These are phyloP conservation scores for Macheiramphus alcinus DNA, from an alignment of 2,113 vertebrate genomes.

Conservation along the genomic window DNA sequence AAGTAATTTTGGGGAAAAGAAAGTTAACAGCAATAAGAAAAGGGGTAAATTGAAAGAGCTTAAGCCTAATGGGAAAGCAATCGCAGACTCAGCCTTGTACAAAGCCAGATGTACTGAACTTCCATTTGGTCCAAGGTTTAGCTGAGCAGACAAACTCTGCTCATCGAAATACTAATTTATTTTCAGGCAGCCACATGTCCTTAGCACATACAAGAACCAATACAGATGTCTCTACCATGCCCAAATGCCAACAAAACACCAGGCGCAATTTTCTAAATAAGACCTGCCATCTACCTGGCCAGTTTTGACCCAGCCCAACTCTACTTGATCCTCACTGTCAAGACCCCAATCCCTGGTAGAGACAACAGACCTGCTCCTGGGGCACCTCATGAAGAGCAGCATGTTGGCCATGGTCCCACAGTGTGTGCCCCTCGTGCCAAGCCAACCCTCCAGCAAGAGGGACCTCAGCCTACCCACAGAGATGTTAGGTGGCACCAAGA, in stretches of 20 bases:
- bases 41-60: neutral
- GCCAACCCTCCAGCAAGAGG: no score
- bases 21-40: neutral
- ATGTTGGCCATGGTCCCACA: neutral
- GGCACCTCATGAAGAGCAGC: neutral
- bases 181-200: neutral
- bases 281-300: neutral
- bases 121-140: neutral
- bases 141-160: neutral
- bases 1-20: neutral
- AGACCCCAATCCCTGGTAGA: neutral
- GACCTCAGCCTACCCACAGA: neutral
- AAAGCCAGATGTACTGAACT: neutral
- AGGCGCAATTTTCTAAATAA: neutral
- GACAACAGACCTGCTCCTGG: neutral
- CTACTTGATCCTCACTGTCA: neutral
- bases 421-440: neutral
- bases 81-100: neutral
- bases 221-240: neutral
- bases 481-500: neutral
- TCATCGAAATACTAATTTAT: neutral
- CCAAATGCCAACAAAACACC: neutral
- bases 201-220: neutral
- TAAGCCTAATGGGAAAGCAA: neutral
- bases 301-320: neutral